These are phyloP conservation scores for Isoperla grammatica DNA, from an alignment of 2,888 invertebrate species.

Conservation along the genomic window DNA sequence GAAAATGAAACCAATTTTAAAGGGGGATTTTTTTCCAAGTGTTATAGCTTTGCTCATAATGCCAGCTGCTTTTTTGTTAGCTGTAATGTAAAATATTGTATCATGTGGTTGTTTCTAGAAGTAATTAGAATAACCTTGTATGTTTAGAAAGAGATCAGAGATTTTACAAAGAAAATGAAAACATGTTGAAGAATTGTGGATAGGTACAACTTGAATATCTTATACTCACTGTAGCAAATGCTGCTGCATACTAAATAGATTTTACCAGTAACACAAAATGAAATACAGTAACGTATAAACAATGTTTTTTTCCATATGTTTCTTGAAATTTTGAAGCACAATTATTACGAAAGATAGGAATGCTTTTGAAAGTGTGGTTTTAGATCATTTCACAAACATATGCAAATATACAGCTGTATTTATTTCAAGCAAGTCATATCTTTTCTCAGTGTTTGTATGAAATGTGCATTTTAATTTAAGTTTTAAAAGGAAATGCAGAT, in stretches of 20 bases:
- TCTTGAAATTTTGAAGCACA: neutral
- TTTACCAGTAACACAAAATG: slow-evolving; percentile 5
- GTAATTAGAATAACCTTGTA: slow-evolving; percentile 2
- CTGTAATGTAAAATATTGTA: slow-evolving; percentile 18
- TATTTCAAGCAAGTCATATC: slow-evolving; percentile 3
- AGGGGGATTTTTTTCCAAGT: slow-evolving; percentile 14
- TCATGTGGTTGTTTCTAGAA: slow-evolving; percentile 18
- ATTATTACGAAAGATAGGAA: neutral
- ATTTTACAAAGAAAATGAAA: slow-evolving; percentile 8
- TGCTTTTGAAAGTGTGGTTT: slow-evolving; percentile 8
- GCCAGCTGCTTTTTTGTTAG: slow-evolving; percentile 19
- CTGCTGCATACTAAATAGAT: slow-evolving; percentile 1
- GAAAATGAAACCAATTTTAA: slow-evolving; percentile 4
- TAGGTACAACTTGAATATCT: slow-evolving; percentile 2
- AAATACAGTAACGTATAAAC: slow-evolving; percentile 3
- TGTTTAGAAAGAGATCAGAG: slow-evolving; percentile 13
- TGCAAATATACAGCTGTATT: neutral
- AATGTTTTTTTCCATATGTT: neutral
- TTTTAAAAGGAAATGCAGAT: neutral
- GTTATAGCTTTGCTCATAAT: slow-evolving; percentile 18
- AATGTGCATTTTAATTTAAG: slow-evolving; percentile 14
- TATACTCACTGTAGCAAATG: neutral
- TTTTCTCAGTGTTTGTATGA: slow-evolving; percentile 16
- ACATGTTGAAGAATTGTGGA: slow-evolving; percentile 3
- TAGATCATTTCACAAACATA: neutral